phyloP scores from a whole-genome alignment of 2,113 vertebrate genomes.

The Podarcis muralis region DNA sequence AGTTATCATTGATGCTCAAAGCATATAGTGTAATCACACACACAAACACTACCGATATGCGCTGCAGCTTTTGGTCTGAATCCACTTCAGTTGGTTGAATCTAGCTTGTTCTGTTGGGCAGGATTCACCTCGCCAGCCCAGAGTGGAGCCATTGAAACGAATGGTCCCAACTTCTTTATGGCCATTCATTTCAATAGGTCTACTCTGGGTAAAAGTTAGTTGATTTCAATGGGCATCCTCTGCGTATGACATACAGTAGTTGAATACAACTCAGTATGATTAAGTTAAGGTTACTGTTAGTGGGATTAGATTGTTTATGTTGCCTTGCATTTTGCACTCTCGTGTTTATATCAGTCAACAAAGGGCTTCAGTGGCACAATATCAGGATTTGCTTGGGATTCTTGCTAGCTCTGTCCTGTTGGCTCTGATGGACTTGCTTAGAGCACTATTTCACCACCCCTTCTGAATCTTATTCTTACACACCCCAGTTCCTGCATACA shows the following conservation, averaged over 20 bases:
- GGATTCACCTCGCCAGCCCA: background rate
- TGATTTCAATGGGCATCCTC: background rate
- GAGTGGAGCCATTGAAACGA: background rate
- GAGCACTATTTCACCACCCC: conserved; percentile 10
- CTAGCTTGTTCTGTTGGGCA: background rate
- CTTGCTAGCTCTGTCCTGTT: background rate
- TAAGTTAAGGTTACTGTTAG: background rate
- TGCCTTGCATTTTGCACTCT: background rate
- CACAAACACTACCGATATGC: background rate
- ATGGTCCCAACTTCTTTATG: background rate
- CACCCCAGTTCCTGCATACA: background rate
- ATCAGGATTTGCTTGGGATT: rapidly evolving
- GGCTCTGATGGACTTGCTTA: conserved; percentile 13
- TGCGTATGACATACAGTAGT: too few species aligned
- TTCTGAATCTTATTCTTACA: conserved; percentile 10
- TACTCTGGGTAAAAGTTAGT: background rate
- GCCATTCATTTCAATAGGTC: background rate
- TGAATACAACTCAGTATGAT: too few species aligned
- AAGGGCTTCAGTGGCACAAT: background rate
- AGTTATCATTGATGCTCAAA: background rate
- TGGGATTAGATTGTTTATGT: background rate
- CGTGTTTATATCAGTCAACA: rapidly evolving
- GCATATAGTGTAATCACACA: background rate
- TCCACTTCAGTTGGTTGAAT: too few species aligned
- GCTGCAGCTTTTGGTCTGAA: background rate